phyloP scores from a whole-genome alignment of 53 echinoderm and acorn worm species.

The Henricia sp. region DNA sequence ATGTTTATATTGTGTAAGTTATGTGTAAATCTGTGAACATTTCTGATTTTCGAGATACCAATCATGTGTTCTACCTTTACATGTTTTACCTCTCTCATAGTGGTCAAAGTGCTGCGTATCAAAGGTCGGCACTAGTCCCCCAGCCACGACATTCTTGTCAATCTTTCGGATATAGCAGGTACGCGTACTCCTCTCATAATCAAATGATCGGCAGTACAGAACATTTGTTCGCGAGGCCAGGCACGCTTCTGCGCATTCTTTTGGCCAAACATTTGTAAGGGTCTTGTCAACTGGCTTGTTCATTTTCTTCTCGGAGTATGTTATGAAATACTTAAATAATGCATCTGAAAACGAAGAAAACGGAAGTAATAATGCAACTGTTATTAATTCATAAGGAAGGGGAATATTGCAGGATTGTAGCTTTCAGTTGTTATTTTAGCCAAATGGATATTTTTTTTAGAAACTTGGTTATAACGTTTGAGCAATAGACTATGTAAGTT shows the following conservation, averaged over 20 bases:
- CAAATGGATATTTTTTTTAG: too few relatives aligned
- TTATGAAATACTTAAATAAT: conserved; percentile 15
- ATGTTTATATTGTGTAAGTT: too few relatives aligned
- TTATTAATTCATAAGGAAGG: too few relatives aligned
- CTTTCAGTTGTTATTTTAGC: too few relatives aligned
- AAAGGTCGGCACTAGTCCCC: conserved; percentile 33
- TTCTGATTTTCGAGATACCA: too few relatives aligned
- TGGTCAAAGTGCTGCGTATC: conserved; percentile 49
- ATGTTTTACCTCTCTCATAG: conserved; percentile 39
- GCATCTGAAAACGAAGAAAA: conserved; percentile 12
- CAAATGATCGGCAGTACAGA: conserved; percentile 40
- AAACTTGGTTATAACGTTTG: too few relatives aligned
- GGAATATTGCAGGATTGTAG: too few relatives aligned
- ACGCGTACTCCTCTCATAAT: conserved; percentile 43
- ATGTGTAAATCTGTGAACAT: too few relatives aligned
- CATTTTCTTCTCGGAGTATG: conserved; percentile 18
- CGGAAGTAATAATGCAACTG: too few relatives aligned
- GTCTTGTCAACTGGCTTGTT: not conserved
- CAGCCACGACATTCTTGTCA: conserved; percentile 13
- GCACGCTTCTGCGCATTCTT: conserved; percentile 35
- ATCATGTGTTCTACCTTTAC: too few relatives aligned
- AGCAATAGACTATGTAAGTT: too few relatives aligned
- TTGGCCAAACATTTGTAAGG: conserved; percentile 24
- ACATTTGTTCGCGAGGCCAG: not conserved
- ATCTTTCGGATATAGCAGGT: conserved; percentile 24